Base-by-base conservation (phyloP, 2,113 vertebrate species). In the Microcebus murinus region DNA sequence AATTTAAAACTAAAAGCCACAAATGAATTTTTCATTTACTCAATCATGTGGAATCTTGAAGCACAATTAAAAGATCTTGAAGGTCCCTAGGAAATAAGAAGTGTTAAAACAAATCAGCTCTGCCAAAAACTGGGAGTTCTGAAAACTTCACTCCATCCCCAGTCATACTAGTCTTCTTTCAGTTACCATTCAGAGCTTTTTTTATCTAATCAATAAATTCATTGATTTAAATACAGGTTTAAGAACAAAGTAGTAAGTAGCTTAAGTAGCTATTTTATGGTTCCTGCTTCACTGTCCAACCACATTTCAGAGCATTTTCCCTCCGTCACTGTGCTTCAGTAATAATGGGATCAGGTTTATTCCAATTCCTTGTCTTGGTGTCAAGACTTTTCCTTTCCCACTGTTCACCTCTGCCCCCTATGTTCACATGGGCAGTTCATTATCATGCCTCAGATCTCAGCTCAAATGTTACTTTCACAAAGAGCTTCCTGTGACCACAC, bases 1-100 rank as follows among this genome's bases (percentile, higher is more conserved):
- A 96, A 74, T 91, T 96, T 97, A 94, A 96, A 94, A 95, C 67
- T 39, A n/a, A 76, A 76, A 88, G 42, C 71, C 73, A 70, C 86
- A 97, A 94, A 85, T 86, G 42, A 83, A 63, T 34, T 81, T 92
- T 96, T 97, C 15, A 88, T 83, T 97, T 76, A 71, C 13, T 61
- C 67, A 31, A 71, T 90, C 93, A 70, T 55, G 48, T 79, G 81
- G 88, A 92, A 77, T 63, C 34, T 85, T 92, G 55, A 94, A 74
- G 36, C 71, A 88, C 42, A 91, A 68, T 85, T 48, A 79, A 77
- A 96, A 90, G 55, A 34, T 90, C 31, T 81, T 20, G 18, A 84
- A 94, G 50, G 48, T n/a, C 52, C 67, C 29, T 74, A 36, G 42
- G 52, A 96, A 90, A 70, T 83, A 90, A 42, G 65, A 90, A 90